These are phyloP conservation scores for Podarcis cretensis DNA, from an alignment of 2,113 vertebrate species.

Conservation along the genomic window DNA sequence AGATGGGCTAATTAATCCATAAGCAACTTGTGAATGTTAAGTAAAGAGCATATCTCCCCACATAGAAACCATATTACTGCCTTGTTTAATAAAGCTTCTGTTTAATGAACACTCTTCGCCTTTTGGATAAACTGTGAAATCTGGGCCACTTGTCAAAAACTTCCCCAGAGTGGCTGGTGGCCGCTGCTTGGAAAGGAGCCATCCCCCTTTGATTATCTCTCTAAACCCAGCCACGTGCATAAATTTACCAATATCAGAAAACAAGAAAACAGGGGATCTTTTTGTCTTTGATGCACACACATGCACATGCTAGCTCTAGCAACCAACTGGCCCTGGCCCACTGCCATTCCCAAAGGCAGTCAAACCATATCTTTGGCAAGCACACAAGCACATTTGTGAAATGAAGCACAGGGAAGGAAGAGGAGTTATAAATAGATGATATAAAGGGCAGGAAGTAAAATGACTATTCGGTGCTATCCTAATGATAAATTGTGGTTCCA, in stretches of 20 bases:
- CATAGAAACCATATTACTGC: constrained; percentile 66
- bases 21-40: constrained; percentile 84
- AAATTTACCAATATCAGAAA: constrained; percentile 60
- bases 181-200: constrained; percentile 48
- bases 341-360: constrained; percentile 40
- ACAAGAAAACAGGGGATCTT: constrained; percentile 27
- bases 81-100: constrained; percentile 68
- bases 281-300: constrained; percentile 42
- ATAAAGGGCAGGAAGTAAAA: background rate
- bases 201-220: constrained; percentile 51
- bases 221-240: constrained; percentile 53
- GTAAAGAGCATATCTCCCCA: constrained; percentile 75
- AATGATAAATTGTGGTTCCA: background rate
- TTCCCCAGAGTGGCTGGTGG: constrained; percentile 45
- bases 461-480: background rate
- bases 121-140: constrained; percentile 59
- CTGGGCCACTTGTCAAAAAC: constrained; percentile 62
- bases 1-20: constrained; percentile 91
- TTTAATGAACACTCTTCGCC: constrained; percentile 59
- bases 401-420: background rate
- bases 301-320: constrained; percentile 8
- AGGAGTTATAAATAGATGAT: constrained; percentile 17
- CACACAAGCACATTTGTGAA: constrained; percentile 14
- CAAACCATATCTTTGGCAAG: constrained; percentile 3
- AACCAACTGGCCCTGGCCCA: constrained; percentile 26